phyloP scores from a whole-genome alignment of 2,888 invertebrate genomes.

The Epinotia bilunana region DNA sequence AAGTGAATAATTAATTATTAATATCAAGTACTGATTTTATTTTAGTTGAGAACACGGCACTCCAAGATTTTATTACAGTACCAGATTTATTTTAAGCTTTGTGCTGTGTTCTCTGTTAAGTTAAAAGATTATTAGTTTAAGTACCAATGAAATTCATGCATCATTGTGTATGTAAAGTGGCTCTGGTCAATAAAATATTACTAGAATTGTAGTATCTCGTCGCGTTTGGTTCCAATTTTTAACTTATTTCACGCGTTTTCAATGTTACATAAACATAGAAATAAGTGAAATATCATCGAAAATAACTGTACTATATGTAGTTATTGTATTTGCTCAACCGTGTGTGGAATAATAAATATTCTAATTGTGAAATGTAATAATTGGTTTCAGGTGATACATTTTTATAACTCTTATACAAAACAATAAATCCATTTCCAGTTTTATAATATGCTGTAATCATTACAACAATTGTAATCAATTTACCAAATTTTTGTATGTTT shows the following conservation, averaged over 20 bases:
- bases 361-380: constrained; percentile 58
- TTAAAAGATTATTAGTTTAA: constrained; percentile 55
- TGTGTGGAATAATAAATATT: constrained; percentile 57
- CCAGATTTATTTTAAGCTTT: constrained; percentile 47
- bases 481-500: constrained; percentile 80
- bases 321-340: constrained; percentile 75
- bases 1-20: constrained; percentile 72
- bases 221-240: constrained; percentile 59
- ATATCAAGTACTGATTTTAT: constrained; percentile 78
- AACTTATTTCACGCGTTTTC: constrained; percentile 53
- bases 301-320: constrained; percentile 57
- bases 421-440: constrained; percentile 71
- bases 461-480: constrained; percentile 59
- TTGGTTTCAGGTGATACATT: constrained; percentile 59
- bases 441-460: constrained; percentile 76
- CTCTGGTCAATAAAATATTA: constrained; percentile 59
- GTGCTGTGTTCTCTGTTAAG: constrained; percentile 65
- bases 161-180: constrained; percentile 53
- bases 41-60: constrained; percentile 63
- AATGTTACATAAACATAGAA: constrained; percentile 59
- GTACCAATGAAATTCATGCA: constrained; percentile 57
- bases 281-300: constrained; percentile 60
- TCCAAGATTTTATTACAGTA: constrained; percentile 40
- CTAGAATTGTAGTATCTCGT: constrained; percentile 70
- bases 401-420: constrained; percentile 71